Percentiles rank a stretch among this genome's conserved stretches.
These are phyloP conservation scores for Phymanthus crucifer DNA, from an alignment of 92 coral and sea anemone genomes.

Conservation along the genomic window DNA sequence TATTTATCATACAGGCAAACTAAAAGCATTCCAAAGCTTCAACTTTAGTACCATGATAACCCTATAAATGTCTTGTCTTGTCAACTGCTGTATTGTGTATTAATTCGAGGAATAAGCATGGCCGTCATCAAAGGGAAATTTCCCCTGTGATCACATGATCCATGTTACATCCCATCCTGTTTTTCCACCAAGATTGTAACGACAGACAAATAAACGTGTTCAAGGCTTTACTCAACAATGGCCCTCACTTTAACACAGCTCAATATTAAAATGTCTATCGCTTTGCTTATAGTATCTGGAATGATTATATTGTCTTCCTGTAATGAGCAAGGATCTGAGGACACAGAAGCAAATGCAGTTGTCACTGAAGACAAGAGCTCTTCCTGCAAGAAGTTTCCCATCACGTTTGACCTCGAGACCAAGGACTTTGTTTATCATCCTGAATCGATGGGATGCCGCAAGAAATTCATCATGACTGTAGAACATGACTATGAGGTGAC, in stretches of 20 bases:
- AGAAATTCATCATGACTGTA: constrained; percentile 42
- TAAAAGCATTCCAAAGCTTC: neutral
- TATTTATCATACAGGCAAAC: neutral
- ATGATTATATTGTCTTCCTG: constrained; percentile 2
- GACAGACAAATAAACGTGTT: neutral
- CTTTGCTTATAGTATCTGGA: neutral
- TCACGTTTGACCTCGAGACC: constrained; percentile 28
- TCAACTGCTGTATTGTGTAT: too few species aligned
- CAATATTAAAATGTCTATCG: constrained; percentile 5
- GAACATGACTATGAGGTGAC: constrained; percentile 39
- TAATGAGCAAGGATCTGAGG: constrained; percentile 20
- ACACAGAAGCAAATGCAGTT: constrained; percentile 33
- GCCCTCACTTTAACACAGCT: neutral
- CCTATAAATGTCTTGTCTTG: too few species aligned
- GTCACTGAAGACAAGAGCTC: neutral
- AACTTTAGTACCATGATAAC: too few species aligned
- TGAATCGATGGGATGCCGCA: constrained; percentile 9
- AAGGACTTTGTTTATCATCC: constrained; percentile 31
- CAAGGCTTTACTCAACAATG: neutral
- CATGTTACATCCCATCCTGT: neutral
- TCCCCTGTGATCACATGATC: neutral
- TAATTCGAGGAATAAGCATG: too few species aligned
- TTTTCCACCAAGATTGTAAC: neutral
- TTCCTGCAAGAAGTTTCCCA: constrained; percentile 28
- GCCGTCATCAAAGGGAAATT: neutral